These are phyloP conservation scores for Drosophila mauritiana DNA, from an alignment of 1,140 invertebrate genomes.

Conservation along the genomic window DNA sequence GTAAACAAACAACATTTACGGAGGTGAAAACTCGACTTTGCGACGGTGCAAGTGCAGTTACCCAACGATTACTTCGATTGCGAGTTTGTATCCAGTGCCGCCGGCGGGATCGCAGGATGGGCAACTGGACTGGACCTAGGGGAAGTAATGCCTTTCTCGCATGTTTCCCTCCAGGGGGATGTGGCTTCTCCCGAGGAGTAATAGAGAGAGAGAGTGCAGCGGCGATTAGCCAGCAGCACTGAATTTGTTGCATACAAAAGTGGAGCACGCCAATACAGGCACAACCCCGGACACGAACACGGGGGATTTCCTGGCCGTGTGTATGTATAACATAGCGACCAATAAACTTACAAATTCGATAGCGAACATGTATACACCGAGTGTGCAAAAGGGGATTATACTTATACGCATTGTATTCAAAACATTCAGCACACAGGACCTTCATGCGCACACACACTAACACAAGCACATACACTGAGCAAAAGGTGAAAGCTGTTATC, in stretches of 20 bases:
- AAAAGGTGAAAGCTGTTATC: neutral
- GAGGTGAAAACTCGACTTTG: neutral
- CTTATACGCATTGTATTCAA: slow-evolving; percentile 15
- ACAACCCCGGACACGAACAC: slow-evolving; percentile 5
- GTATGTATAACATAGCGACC: slow-evolving; percentile 76
- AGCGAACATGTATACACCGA: slow-evolving; percentile 12
- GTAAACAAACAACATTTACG: slow-evolving; percentile 51
- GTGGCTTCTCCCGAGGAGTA: neutral
- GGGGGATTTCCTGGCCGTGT: slow-evolving; percentile 29
- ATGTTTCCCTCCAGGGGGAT: neutral
- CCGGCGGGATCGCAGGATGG: slow-evolving; percentile 8
- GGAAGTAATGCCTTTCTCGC: neutral
- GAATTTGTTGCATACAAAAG: slow-evolving; percentile 75
- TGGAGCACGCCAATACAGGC: slow-evolving; percentile 53
- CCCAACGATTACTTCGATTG: neutral
- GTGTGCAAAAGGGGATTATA: neutral
- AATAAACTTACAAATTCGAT: slow-evolving; percentile 54
- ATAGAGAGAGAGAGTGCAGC: slow-evolving; percentile 10
- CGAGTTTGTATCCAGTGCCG: neutral
- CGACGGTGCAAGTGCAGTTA: neutral
- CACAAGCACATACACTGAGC: neutral
- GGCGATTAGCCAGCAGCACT: slow-evolving; percentile 17
- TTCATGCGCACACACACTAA: too few relatives aligned
- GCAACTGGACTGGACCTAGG: neutral
- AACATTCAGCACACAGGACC: slow-evolving; percentile 4